phyloP scores from a whole-genome alignment of 2,888 invertebrate genomes.

The Aphrophora alni region DNA sequence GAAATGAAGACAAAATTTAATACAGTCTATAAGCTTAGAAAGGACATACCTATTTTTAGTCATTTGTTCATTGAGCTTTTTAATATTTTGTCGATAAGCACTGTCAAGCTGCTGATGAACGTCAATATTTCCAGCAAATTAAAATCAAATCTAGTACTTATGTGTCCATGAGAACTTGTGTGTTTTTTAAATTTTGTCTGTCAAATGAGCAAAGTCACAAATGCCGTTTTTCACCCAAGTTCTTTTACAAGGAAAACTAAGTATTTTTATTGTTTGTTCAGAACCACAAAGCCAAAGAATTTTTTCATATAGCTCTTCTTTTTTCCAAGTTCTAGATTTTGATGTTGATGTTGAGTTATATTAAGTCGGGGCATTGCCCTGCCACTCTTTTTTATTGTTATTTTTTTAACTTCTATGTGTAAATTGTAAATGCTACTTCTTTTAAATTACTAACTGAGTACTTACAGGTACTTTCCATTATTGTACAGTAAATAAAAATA shows the following conservation, averaged over 20 bases:
- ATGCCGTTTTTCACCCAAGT: slow-evolving; percentile 24
- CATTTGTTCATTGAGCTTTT: slow-evolving; percentile 29
- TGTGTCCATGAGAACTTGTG: slow-evolving; percentile 11
- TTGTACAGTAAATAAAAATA: too few species aligned
- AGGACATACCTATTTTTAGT: slow-evolving; percentile 18
- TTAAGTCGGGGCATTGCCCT: slow-evolving; percentile 13
- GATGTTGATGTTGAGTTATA: neutral
- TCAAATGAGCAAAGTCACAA: slow-evolving; percentile 14
- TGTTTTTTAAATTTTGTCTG: slow-evolving; percentile 14
- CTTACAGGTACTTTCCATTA: too few species aligned
- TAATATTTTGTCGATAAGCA: neutral
- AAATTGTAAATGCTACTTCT: neutral
- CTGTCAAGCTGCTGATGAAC: slow-evolving; percentile 21
- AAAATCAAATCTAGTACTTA: slow-evolving; percentile 25
- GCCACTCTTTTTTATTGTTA: neutral
- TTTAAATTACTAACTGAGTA: neutral
- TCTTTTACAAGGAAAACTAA: slow-evolving; percentile 18
- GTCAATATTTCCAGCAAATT: slow-evolving; percentile 23
- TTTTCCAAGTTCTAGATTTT: neutral
- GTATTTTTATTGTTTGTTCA: slow-evolving; percentile 20
- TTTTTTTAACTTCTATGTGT: too few species aligned
- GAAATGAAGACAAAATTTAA: slow-evolving; percentile 21
- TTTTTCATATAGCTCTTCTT: slow-evolving; percentile 3
- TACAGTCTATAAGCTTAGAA: slow-evolving; percentile 25
- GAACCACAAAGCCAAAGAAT: slow-evolving; percentile 24